A percentile compares a stretch with the other conserved stretches of the same genome.
phyloP scores from a whole-genome alignment of 2,797 vertebrate species.

The Silurus lanzhouensis region DNA sequence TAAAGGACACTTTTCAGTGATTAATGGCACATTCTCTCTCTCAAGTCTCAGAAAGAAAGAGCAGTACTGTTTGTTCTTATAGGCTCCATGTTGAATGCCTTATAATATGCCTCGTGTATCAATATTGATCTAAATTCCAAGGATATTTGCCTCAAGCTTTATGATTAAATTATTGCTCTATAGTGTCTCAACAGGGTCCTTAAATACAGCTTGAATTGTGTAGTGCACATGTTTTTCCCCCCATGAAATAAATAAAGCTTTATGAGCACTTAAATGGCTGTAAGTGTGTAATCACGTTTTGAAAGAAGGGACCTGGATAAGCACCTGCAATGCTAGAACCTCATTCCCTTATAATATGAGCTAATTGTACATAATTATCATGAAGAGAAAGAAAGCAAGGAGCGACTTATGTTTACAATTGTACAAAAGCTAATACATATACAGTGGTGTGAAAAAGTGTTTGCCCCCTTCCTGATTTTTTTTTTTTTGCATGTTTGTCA shows the following conservation, averaged over 20 bases:
- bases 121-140: constrained; percentile 66
- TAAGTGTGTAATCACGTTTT: constrained; percentile 5
- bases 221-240: constrained; percentile 38
- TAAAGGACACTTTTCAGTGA: constrained; percentile 28
- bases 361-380: not conserved
- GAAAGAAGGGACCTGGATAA: not conserved
- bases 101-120: constrained; percentile 72
- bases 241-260: constrained; percentile 51
- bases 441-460: no score
- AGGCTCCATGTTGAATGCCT: constrained; percentile 65
- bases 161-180: constrained; percentile 68
- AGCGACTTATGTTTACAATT: not conserved
- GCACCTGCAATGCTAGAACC: not conserved
- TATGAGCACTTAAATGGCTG: constrained; percentile 37
- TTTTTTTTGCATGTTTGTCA: no score
- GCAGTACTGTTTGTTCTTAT: constrained; percentile 56
- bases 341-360: not conserved
- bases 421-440: not conserved
- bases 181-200: constrained; percentile 56
- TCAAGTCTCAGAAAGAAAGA: constrained; percentile 34
- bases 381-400: not conserved
- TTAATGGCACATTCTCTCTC: constrained; percentile 34
- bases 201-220: constrained; percentile 61
- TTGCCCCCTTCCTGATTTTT: no score
- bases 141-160: constrained; percentile 64